A percentile compares a stretch with the other conserved stretches of the same genome.
phyloP scores from a whole-genome alignment of 2,888 invertebrate genomes.

The Autographa pulchrina region DNA sequence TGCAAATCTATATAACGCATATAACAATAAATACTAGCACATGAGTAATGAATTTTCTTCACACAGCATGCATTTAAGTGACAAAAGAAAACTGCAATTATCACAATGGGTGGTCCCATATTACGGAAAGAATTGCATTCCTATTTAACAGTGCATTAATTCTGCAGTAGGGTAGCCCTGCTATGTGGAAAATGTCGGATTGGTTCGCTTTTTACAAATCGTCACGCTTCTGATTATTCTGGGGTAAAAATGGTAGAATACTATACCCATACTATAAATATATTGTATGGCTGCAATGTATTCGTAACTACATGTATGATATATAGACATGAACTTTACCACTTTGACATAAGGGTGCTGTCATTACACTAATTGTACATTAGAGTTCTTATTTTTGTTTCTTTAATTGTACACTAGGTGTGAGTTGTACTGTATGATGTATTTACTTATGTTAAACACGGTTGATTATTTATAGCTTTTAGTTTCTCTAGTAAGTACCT shows the following conservation, averaged over 20 bases:
- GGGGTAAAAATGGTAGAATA: neutral
- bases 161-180: conserved; percentile 48
- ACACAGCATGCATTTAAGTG: conserved; percentile 19
- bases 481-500: no score
- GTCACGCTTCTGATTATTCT: conserved; percentile 6
- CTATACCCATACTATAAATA: neutral
- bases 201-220: neutral
- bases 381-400: no score
- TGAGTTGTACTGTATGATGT: no score
- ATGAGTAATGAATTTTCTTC: conserved; percentile 33
- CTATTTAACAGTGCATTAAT: conserved; percentile 65
- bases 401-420: no score
- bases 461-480: no score
- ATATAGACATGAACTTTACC: neutral
- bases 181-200: conserved; percentile 51
- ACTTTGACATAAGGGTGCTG: no score
- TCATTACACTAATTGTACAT: no score
- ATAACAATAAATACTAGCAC: conserved; percentile 11
- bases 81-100: conserved; percentile 46
- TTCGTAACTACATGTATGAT: neutral
- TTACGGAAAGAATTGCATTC: conserved; percentile 66
- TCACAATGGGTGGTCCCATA: conserved; percentile 69
- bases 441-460: no score
- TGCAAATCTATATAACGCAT: neutral
- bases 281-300: neutral